A percentile compares a stretch with the other conserved stretches of the same genome.
Evolutionary conservation across 2,797 vertebrate genomes (phyloP).

Genomic region (Enteromius argenteus): DNA sequence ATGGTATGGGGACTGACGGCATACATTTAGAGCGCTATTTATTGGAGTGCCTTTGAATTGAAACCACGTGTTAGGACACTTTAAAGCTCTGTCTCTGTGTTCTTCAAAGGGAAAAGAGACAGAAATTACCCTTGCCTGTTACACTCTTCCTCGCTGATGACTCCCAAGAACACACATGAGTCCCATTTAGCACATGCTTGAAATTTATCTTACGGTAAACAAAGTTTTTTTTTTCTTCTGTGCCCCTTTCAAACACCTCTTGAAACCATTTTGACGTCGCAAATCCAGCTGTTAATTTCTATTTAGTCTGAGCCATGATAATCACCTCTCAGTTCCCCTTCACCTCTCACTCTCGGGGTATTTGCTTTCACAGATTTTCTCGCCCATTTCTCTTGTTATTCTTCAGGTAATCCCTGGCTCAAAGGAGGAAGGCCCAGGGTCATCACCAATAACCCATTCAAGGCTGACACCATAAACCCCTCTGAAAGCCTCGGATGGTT

Average conservation of each 20-base stretch:
- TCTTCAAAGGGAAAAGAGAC: slow-evolving; percentile 57
- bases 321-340: slow-evolving; percentile 39
- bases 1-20: slow-evolving; percentile 44
- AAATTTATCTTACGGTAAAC: slow-evolving; percentile 50
- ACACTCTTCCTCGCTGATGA: slow-evolving; percentile 35
- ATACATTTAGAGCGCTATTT: slow-evolving; percentile 54
- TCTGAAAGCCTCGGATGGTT: slow-evolving; percentile 14
- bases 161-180: slow-evolving; percentile 25
- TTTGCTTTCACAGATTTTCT: slow-evolving; percentile 60
- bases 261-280: slow-evolving; percentile 36
- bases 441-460: slow-evolving; percentile 37
- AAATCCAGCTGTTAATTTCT: slow-evolving; percentile 52
- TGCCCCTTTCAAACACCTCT: slow-evolving; percentile 38
- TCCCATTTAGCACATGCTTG: slow-evolving; percentile 30
- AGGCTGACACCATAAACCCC: slow-evolving; percentile 36
- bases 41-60: slow-evolving; percentile 55
- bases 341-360: slow-evolving; percentile 33
- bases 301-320: slow-evolving; percentile 54
- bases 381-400: slow-evolving; percentile 56
- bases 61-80: slow-evolving; percentile 59
- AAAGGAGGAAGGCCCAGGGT: slow-evolving; percentile 49
- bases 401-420: slow-evolving; percentile 53
- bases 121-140: slow-evolving; percentile 49
- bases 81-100: slow-evolving; percentile 27
- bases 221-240: slow-evolving; percentile 24